phyloP scores from a whole-genome alignment of 2,888 invertebrate species.

The Pristionchus arcanus region DNA sequence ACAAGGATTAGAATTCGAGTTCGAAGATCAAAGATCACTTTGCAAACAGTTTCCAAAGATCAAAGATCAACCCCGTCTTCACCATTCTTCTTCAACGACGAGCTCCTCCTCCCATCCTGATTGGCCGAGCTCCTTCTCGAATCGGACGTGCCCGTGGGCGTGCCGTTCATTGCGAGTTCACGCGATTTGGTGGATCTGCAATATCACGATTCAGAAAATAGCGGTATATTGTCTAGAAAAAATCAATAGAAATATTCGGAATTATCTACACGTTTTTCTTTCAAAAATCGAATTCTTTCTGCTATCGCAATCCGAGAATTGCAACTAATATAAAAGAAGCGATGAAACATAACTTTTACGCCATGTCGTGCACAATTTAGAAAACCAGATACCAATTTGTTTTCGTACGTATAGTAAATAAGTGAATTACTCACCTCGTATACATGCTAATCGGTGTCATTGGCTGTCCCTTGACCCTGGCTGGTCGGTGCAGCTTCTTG shows the following conservation, averaged over 20 bases:
- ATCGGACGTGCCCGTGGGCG: neutral
- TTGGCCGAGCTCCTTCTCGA: slow-evolving; percentile 49
- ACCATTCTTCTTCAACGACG: slow-evolving; percentile 44
- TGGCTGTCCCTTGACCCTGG: slow-evolving; percentile 71
- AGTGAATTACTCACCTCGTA: slow-evolving; percentile 58
- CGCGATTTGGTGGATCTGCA: slow-evolving; percentile 52
- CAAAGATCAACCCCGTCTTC: neutral
- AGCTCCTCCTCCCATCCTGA: slow-evolving; percentile 43
- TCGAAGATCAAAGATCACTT: neutral
- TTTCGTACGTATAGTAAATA: too few relatives aligned
- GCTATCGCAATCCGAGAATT: too few relatives aligned
- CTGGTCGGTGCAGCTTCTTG: slow-evolving; percentile 67
- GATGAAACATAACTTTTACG: too few relatives aligned
- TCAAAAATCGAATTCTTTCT: too few relatives aligned
- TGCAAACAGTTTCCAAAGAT: neutral
- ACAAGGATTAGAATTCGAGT: too few relatives aligned
- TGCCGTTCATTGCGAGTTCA: slow-evolving; percentile 37
- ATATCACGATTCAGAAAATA: too few relatives aligned
- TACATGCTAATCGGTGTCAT: slow-evolving; percentile 69
- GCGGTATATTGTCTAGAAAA: too few relatives aligned
- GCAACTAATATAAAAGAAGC: too few relatives aligned
- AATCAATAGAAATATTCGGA: too few relatives aligned
- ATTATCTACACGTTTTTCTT: too few relatives aligned
- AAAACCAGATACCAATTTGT: too few relatives aligned
- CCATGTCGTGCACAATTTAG: too few relatives aligned